phyloP scores from a whole-genome alignment of 2,888 invertebrate genomes.

The Mythimna loreyi region DNA sequence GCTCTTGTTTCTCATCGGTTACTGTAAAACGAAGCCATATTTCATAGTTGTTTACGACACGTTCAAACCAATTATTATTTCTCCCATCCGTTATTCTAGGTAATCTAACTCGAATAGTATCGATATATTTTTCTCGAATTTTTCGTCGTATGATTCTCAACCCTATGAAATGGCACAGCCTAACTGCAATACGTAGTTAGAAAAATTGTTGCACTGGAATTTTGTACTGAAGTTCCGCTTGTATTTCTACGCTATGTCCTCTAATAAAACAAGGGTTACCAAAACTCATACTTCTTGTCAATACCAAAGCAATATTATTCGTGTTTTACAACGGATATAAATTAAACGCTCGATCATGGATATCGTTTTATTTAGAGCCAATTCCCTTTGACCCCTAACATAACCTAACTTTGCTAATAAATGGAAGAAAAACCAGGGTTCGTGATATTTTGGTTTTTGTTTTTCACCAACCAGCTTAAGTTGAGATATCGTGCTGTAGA shows the following conservation, averaged over 20 bases:
- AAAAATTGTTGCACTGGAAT: conserved; percentile 30
- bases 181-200: not conserved
- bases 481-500: conserved; percentile 19
- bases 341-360: conserved; percentile 66
- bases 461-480: conserved; percentile 21
- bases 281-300: conserved; percentile 64
- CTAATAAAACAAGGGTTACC: conserved; percentile 60
- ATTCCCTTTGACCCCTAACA: conserved; percentile 42
- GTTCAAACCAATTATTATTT: conserved; percentile 43
- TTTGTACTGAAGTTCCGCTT: not conserved
- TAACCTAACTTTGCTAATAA: conserved; percentile 24
- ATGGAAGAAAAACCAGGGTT: conserved; percentile 32
- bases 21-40: conserved; percentile 33
- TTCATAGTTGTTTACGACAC: conserved; percentile 37
- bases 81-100: conserved; percentile 29
- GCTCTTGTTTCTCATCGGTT: conserved; percentile 5
- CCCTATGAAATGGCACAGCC: conserved; percentile 47
- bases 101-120: conserved; percentile 45
- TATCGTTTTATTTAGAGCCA: conserved; percentile 62
- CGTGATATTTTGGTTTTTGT: conserved; percentile 41
- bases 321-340: conserved; percentile 71
- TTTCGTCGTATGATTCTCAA: conserved; percentile 13
- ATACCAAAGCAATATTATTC: conserved; percentile 67
- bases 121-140: conserved; percentile 44
- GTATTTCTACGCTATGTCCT: conserved; percentile 41